Evolutionary conservation across 2,888 invertebrate genomes (phyloP).

Genomic region (Hyppa rectilinea): DNA sequence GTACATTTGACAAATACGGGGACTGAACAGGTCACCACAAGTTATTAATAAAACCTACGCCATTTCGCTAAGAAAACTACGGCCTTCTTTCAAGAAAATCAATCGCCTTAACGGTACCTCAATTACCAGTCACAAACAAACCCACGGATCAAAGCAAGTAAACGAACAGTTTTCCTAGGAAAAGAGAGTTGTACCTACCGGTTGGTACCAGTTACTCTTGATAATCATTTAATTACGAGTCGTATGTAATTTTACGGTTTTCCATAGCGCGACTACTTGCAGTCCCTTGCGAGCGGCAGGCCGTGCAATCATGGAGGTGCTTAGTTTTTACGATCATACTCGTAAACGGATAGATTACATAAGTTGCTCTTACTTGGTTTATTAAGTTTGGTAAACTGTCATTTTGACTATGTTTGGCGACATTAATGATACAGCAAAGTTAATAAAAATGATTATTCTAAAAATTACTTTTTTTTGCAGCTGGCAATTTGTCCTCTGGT

Average conservation of each 20-base stretch:
- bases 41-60: neutral
- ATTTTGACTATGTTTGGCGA: neutral
- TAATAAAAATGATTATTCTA: neutral
- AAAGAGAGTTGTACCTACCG: conserved; percentile 51
- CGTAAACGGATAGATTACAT: conserved; percentile 28
- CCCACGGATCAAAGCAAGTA: conserved; percentile 10
- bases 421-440: neutral
- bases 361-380: conserved; percentile 29
- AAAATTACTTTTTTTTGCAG: neutral
- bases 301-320: conserved; percentile 22
- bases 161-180: conserved; percentile 36
- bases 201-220: conserved; percentile 14
- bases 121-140: conserved; percentile 6
- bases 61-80: neutral
- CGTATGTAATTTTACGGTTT: conserved; percentile 61
- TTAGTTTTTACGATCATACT: conserved; percentile 46
- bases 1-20: neutral
- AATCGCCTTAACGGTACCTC: conserved; percentile 12
- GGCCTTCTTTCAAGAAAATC: conserved; percentile 2
- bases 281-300: conserved; percentile 16
- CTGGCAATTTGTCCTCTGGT: neutral
- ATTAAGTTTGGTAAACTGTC: conserved; percentile 18
- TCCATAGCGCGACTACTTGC: conserved; percentile 35
- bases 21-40: neutral
- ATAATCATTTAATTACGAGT: conserved; percentile 58